These are phyloP conservation scores for Eristalis pertinax DNA, from an alignment of 2,888 invertebrate species.

Conservation along the genomic window DNA sequence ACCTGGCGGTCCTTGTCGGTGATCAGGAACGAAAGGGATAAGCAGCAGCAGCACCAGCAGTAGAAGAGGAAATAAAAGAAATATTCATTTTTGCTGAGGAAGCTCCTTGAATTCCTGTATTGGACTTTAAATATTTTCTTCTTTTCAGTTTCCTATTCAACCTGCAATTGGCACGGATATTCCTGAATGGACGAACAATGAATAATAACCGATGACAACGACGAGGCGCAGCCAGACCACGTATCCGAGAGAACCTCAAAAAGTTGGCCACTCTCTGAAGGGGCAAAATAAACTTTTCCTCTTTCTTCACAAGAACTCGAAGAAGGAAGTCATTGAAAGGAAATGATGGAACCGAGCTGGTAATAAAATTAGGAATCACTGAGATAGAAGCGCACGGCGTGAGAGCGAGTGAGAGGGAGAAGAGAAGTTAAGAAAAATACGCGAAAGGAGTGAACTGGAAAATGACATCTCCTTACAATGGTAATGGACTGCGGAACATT, in stretches of 20 bases:
- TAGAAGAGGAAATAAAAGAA: background rate
- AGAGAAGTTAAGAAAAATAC: background rate
- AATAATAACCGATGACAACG: conserved; percentile 44
- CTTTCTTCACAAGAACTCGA: background rate
- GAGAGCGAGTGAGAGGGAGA: background rate
- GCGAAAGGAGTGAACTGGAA: conserved; percentile 23
- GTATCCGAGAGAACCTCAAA: background rate
- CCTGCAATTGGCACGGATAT: conserved; percentile 17
- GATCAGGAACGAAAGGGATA: background rate
- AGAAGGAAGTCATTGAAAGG: background rate
- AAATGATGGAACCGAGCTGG: background rate
- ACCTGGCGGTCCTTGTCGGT: background rate
- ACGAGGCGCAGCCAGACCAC: background rate
- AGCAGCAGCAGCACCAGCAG: background rate
- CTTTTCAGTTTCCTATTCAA: background rate
- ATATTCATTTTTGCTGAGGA: conserved; percentile 47
- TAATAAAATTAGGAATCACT: conserved; percentile 8
- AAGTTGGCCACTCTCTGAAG: background rate
- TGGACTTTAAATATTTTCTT: background rate
- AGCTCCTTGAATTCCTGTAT: conserved; percentile 7
- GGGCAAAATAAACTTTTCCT: background rate
- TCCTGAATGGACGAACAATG: conserved; percentile 45
- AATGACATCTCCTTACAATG: conserved; percentile 9
- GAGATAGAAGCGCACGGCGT: background rate
- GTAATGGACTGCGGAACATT: conserved; percentile 25